These are phyloP conservation scores for Lordiphosa andalusiaca DNA, from an alignment of 2,888 invertebrate genomes.

Conservation along the genomic window DNA sequence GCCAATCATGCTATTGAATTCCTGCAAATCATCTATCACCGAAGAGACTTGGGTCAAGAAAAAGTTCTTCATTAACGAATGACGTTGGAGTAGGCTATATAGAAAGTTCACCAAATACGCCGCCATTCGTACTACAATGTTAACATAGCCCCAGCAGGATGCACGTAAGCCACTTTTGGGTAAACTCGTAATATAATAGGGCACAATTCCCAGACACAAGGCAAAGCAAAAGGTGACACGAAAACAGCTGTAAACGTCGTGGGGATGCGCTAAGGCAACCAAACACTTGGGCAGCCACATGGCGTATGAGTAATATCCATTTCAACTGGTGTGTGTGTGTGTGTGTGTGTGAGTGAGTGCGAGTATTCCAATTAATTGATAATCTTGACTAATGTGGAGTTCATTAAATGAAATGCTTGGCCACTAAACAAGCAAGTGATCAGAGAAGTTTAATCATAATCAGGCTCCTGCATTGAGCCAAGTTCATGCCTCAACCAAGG, in stretches of 20 bases:
- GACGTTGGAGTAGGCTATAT: conserved; percentile 32
- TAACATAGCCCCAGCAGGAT: conserved; percentile 48
- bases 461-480: no score
- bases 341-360: background rate
- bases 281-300: conserved; percentile 45
- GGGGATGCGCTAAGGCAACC: conserved; percentile 42
- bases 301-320: conserved; percentile 27
- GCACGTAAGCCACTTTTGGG: conserved; percentile 17
- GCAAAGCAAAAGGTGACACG: conserved; percentile 54
- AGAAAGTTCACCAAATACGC: conserved; percentile 44
- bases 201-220: conserved; percentile 61
- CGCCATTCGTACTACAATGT: conserved; percentile 45
- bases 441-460: background rate
- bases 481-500: no score
- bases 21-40: conserved; percentile 65
- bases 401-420: conserved; percentile 16
- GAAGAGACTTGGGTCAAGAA: conserved; percentile 58
- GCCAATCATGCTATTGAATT: conserved; percentile 65
- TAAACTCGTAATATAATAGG: conserved; percentile 45
- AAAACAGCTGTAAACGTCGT: conserved; percentile 68
- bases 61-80: conserved; percentile 62
- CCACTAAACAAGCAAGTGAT: background rate
- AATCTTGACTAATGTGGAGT: conserved; percentile 6
- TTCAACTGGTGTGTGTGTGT: background rate
- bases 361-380: background rate